Evolutionary conservation across 2,888 invertebrate species (phyloP).

Genomic region (Eumerus sabulonum): DNA sequence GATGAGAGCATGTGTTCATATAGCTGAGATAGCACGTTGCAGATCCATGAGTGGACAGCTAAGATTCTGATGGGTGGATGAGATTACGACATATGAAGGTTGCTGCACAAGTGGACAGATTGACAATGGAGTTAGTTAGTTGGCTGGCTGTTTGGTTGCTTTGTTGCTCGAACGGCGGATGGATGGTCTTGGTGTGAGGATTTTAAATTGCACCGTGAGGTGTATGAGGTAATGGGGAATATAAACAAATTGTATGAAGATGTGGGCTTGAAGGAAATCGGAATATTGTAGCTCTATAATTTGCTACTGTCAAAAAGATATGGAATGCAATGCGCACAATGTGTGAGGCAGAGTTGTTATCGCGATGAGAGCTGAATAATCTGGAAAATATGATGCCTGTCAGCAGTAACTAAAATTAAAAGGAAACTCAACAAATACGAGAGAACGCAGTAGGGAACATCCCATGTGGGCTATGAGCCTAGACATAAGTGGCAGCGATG

Average conservation of each 20-base stretch:
- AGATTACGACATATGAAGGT: conserved; percentile 64
- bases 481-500: neutral
- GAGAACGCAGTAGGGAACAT: neutral
- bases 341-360: conserved; percentile 47
- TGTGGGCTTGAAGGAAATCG: conserved; percentile 13
- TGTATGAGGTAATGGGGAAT: conserved; percentile 63
- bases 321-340: conserved; percentile 28
- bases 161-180: conserved; percentile 11
- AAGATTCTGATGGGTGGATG: conserved; percentile 53
- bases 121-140: conserved; percentile 27
- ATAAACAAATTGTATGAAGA: conserved; percentile 56
- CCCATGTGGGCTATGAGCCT: neutral
- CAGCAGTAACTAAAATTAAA: neutral
- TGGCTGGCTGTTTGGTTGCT: too few relatives aligned
- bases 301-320: conserved; percentile 63
- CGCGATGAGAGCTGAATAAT: conserved; percentile 32
- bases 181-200: conserved; percentile 41
- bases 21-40: conserved; percentile 52
- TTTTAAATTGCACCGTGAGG: conserved; percentile 49
- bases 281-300: conserved; percentile 54
- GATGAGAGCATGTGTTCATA: conserved; percentile 34
- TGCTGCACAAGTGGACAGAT: conserved; percentile 23
- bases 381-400: conserved; percentile 38
- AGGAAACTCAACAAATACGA: too few relatives aligned
- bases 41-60: conserved; percentile 67